These are phyloP conservation scores for Nicator chloris DNA, from an alignment of 2,113 vertebrate species.

Conservation along the genomic window DNA sequence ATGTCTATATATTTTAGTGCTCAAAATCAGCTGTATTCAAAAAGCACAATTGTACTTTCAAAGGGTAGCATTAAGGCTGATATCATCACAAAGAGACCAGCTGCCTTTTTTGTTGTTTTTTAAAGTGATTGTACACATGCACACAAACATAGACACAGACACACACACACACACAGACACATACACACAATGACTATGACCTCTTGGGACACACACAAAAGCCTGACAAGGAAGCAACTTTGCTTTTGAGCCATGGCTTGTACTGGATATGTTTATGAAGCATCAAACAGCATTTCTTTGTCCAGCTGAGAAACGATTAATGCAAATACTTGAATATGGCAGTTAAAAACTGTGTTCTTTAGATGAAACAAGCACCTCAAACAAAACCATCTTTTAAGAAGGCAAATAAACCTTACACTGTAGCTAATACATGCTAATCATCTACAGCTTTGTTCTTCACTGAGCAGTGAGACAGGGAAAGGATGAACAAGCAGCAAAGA, in stretches of 20 bases:
- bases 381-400: neutral
- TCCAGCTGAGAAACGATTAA: neutral
- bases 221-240: neutral
- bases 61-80: neutral
- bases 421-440: neutral
- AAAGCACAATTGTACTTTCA: neutral
- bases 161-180: fast-evolving
- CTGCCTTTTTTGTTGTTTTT: too few species aligned
- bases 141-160: neutral
- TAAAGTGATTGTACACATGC: neutral
- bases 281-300: neutral
- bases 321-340: neutral
- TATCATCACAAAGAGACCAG: neutral
- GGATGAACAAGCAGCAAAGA: neutral
- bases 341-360: neutral
- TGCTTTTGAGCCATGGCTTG: neutral
- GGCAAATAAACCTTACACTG: fast-evolving
- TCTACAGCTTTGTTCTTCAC: neutral
- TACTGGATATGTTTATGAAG: neutral
- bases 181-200: neutral
- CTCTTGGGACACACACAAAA: neutral
- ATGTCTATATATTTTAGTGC: neutral
- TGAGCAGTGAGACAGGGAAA: neutral
- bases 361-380: neutral
- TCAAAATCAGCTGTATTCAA: neutral